A percentile compares a stretch with the other conserved stretches of the same genome.
These are phyloP conservation scores for Leucoptera coffeella DNA, from an alignment of 2,888 invertebrate species.

Conservation along the genomic window DNA sequence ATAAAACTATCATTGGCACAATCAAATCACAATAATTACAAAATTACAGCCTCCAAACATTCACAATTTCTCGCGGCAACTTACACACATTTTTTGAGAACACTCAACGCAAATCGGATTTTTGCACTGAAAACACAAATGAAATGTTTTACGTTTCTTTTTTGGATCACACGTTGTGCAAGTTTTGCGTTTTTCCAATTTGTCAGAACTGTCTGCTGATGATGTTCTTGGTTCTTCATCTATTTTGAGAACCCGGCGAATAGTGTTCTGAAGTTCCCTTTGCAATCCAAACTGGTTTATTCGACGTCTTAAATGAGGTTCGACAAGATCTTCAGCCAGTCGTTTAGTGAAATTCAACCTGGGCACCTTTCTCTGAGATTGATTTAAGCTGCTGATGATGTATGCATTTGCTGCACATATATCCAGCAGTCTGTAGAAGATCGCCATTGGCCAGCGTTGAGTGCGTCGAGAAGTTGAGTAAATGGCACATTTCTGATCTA, in stretches of 20 bases:
- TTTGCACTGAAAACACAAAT: conserved; percentile 6
- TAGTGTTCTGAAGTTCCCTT: conserved; percentile 4
- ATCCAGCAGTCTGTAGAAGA: conserved; percentile 6
- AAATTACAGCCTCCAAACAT: conserved; percentile 2
- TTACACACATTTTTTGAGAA: conserved; percentile 4
- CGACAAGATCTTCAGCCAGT: conserved; percentile 5
- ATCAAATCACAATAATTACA: conserved; percentile 4
- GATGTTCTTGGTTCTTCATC: conserved; percentile 4
- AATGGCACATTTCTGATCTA: conserved; percentile 6
- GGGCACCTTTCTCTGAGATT: conserved; percentile 1
- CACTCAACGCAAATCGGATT: conserved; percentile 5
- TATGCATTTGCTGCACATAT: conserved; percentile 5
- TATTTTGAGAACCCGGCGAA: conserved; percentile 6
- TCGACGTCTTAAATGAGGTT: conserved; percentile 1
- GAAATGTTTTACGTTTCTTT: conserved; percentile 4
- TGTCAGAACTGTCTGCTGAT: not conserved
- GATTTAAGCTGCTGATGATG: conserved; percentile 3
- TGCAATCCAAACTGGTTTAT: conserved; percentile 3
- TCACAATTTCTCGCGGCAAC: conserved; percentile 2
- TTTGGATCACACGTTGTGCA: conserved; percentile 2
- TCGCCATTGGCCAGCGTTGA: conserved; percentile 5
- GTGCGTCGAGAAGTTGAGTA: conserved; percentile 5
- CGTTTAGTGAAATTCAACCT: conserved; percentile 4
- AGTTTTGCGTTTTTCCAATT: conserved; percentile 4
- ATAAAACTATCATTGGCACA: conserved; percentile 4